Evolutionary conservation across 2,888 invertebrate species (phyloP).

Genomic region (Chalcosyrphus nemorum): DNA sequence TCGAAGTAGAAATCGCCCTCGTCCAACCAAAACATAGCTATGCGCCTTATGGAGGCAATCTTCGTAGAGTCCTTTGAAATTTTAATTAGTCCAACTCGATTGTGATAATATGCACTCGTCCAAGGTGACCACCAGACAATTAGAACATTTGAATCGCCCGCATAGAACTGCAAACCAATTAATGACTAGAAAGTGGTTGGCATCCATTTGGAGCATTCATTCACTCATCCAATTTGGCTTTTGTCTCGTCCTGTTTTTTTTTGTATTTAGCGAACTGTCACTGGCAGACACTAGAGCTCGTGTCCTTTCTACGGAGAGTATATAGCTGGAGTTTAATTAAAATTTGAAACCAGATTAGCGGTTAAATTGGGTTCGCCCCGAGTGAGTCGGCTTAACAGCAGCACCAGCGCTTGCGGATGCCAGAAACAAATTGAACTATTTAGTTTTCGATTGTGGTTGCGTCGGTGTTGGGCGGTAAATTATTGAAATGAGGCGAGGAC

Average conservation of each 20-base stretch:
- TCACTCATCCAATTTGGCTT: neutral
- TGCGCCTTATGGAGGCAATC: neutral
- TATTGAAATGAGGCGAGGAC: neutral
- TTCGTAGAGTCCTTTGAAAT: neutral
- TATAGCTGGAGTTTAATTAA: neutral
- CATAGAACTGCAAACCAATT: too few species aligned
- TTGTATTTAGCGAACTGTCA: neutral
- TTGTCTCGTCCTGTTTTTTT: neutral
- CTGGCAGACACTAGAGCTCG: neutral
- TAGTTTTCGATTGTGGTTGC: neutral
- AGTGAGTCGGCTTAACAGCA: neutral
- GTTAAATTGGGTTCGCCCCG: neutral
- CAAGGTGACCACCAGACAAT: too few species aligned
- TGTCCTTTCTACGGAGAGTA: neutral
- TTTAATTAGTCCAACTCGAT: neutral
- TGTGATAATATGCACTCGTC: neutral
- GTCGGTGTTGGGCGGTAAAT: neutral
- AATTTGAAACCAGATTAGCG: neutral
- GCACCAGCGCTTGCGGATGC: neutral
- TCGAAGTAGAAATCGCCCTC: neutral
- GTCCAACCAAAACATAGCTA: too few species aligned
- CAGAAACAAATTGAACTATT: neutral
- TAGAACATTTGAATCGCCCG: neutral
- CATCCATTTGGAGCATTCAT: neutral
- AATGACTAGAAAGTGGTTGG: neutral